Conservation (phyloP, 2,113 vertebrate genomes). For the Gymnogyps californianus region DNA sequence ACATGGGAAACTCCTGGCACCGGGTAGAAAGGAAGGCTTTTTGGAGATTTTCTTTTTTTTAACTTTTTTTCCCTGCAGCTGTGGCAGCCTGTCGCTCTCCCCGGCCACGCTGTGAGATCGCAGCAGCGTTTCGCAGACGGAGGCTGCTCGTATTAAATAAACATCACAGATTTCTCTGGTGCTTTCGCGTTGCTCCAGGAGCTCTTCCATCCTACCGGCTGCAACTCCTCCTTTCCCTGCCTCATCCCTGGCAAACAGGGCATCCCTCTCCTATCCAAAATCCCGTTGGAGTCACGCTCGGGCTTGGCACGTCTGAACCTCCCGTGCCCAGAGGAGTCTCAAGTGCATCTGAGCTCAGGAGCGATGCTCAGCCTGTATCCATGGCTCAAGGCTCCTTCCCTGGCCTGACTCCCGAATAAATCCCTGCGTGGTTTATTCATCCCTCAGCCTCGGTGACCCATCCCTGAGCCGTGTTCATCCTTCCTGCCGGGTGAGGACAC, state of each 20-base stretch:
- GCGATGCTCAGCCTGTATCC: not conserved
- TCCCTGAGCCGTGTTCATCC: not conserved
- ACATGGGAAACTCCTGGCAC: not conserved
- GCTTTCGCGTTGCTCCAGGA: not conserved
- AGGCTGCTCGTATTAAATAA: not conserved
- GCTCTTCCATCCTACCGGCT: not conserved
- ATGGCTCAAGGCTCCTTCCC: not conserved
- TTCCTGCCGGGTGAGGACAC: not conserved
- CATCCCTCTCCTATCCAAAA: not conserved
- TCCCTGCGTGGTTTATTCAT: not conserved
- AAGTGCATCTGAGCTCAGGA: not conserved
- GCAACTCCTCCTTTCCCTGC: not conserved
- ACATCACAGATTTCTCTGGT: not conserved
- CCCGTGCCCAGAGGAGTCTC: accelerated
- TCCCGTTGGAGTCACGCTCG: accelerated
- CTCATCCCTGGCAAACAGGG: not conserved
- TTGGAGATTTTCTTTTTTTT: not conserved
- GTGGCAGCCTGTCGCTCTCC: not conserved
- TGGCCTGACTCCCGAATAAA: not conserved
- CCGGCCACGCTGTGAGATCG: accelerated
- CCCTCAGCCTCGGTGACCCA: too few relatives aligned
- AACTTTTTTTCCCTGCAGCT: not conserved
- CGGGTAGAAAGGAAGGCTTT: not conserved
- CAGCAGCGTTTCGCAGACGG: not conserved
- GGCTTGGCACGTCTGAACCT: not conserved